A percentile compares a stretch with the other conserved stretches of the same genome.
Conservation (phyloP, 2,888 invertebrate genomes). For the Timema podura region DNA sequence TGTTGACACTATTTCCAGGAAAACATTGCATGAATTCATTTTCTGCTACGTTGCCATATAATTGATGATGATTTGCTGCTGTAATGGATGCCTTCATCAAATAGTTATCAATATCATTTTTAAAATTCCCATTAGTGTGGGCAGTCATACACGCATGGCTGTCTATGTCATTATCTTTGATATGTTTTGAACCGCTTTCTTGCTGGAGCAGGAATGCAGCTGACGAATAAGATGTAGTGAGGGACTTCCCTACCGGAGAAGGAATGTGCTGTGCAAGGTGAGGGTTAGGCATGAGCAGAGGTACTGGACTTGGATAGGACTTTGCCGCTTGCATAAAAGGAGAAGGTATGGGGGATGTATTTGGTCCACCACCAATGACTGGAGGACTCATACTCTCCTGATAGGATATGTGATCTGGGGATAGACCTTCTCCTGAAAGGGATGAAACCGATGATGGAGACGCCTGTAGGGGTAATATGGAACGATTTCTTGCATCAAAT, state of each 20-base stretch:
- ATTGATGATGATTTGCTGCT: slow-evolving; percentile 12
- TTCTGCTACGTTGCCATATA: slow-evolving; percentile 15
- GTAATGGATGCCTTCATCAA: slow-evolving; percentile 25
- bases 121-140: slow-evolving; percentile 18
- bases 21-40: slow-evolving; percentile 21
- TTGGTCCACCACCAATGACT: slow-evolving; percentile 17
- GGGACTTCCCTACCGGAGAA: slow-evolving; percentile 39
- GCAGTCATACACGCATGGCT: neutral
- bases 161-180: slow-evolving; percentile 16
- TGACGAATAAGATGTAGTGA: slow-evolving; percentile 34
- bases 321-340: slow-evolving; percentile 22
- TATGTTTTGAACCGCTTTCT: slow-evolving; percentile 17
- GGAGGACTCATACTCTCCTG: slow-evolving; percentile 76
- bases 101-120: slow-evolving; percentile 25
- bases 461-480: slow-evolving; percentile 28
- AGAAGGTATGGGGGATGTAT: slow-evolving; percentile 24
- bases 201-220: slow-evolving; percentile 20
- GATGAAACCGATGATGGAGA: slow-evolving; percentile 35
- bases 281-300: slow-evolving; percentile 24
- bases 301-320: slow-evolving; percentile 30
- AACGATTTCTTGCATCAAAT: slow-evolving; percentile 18
- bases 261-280: slow-evolving; percentile 16
- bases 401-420: slow-evolving; percentile 69
- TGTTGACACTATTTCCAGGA: neutral
- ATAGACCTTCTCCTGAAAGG: slow-evolving; percentile 33